A percentile compares a stretch with the other conserved stretches of the same genome.
These are phyloP conservation scores for Myotis planiceps DNA, from an alignment of 2,797 vertebrate species.

Conservation along the genomic window DNA sequence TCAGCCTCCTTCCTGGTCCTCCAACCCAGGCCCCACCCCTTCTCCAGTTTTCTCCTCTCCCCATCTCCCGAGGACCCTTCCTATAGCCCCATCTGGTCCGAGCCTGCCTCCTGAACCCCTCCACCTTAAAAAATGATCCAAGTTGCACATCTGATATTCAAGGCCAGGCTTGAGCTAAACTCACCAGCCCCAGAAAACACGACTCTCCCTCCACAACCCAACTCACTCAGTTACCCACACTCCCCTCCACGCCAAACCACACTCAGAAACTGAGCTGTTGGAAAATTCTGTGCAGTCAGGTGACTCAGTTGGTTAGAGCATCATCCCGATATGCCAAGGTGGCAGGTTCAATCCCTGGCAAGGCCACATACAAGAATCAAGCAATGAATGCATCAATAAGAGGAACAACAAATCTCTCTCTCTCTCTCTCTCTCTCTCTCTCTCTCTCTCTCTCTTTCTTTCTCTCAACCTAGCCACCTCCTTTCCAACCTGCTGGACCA, in stretches of 20 bases:
- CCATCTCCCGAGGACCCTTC: not conserved
- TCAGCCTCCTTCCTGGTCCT: not conserved
- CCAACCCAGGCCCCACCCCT: rapidly evolving
- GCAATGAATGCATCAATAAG: no score
- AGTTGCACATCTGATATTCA: no score
- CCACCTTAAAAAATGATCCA: not conserved
- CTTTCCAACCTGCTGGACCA: not conserved
- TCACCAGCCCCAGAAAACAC: not conserved
- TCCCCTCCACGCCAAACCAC: not conserved
- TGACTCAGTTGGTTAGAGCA: no score
- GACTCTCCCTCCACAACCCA: not conserved
- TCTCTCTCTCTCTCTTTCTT: not conserved
- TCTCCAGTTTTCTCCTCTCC: not conserved
- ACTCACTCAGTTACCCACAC: not conserved
- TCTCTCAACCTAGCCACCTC: no score
- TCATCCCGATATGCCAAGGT: no score
- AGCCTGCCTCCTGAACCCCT: no score
- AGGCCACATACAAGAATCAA: no score
- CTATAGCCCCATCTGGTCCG: not conserved
- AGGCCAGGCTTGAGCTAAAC: not conserved
- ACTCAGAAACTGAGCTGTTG: not conserved
- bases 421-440: no score
- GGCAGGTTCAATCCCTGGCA: no score
- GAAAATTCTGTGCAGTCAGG: no score
- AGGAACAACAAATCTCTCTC: no score